Conservation (phyloP, 2,888 invertebrate species). For the Anodontia alba region DNA sequence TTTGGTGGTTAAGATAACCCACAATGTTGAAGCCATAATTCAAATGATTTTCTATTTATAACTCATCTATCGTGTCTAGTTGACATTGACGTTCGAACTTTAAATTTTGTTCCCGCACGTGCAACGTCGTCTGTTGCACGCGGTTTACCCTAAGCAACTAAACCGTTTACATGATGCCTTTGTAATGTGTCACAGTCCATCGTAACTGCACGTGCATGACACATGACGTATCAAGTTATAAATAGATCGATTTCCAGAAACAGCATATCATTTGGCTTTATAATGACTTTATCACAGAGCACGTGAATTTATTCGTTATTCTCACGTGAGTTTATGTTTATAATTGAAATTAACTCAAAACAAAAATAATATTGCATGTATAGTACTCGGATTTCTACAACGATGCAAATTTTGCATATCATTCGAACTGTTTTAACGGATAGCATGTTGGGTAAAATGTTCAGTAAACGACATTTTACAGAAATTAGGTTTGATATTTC, state of each 20-base stretch:
- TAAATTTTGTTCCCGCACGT: neutral
- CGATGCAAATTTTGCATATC: no score
- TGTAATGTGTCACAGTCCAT: constrained; percentile 36
- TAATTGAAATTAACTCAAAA: neutral
- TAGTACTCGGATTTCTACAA: no score
- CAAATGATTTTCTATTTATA: neutral
- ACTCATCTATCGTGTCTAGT: constrained; percentile 5
- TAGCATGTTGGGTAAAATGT: no score
- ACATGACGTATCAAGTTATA: constrained; percentile 41
- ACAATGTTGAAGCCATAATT: neutral
- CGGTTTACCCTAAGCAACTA: constrained; percentile 25
- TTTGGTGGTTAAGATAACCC: no score
- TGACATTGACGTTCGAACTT: constrained; percentile 5
- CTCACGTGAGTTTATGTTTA: neutral
- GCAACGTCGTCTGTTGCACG: neutral
- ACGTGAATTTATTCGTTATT: neutral
- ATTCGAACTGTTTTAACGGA: no score
- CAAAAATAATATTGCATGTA: no score
- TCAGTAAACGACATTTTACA: no score
- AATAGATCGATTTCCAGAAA: constrained; percentile 54
- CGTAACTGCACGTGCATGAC: constrained; percentile 34
- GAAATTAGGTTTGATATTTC: no score
- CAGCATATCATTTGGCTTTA: constrained; percentile 57
- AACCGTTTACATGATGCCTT: constrained; percentile 36
- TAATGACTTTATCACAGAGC: constrained; percentile 47